Conservation (phyloP, 2,797 vertebrate genomes). For the Vireo griseus region DNA sequence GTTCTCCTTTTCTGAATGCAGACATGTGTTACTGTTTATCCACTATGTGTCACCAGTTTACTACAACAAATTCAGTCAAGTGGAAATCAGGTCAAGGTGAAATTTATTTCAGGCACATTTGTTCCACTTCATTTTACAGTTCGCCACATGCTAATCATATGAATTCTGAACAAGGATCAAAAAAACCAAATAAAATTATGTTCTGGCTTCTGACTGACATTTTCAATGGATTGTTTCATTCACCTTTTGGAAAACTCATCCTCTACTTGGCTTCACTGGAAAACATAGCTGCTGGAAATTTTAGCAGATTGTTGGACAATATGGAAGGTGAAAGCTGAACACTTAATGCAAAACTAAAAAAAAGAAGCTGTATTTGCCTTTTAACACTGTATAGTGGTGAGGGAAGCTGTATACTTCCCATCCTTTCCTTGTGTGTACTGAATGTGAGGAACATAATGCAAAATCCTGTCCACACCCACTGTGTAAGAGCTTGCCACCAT, state of each 20-base stretch:
- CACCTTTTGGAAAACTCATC: conserved; percentile 48
- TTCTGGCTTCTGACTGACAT: conserved; percentile 54
- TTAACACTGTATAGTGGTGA: neutral
- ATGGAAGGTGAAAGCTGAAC: neutral
- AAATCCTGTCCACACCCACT: neutral
- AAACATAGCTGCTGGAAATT: conserved; percentile 25
- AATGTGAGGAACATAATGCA: rapidly evolving
- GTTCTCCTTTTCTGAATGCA: conserved; percentile 54
- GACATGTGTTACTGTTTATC: conserved; percentile 70
- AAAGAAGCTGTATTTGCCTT: neutral
- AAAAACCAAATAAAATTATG: conserved; percentile 46
- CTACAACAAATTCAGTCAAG: conserved; percentile 69
- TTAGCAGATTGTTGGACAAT: neutral
- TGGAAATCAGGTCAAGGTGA: conserved; percentile 70
- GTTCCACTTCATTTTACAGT: conserved; percentile 57
- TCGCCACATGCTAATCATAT: conserved; percentile 48
- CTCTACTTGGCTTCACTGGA: conserved; percentile 14
- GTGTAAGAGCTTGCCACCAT: neutral
- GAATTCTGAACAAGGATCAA: conserved; percentile 41
- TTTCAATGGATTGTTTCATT: conserved; percentile 52
- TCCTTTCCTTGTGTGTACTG: neutral
- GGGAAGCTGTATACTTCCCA: neutral
- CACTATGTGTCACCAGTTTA: conserved; percentile 72
- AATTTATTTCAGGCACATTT: conserved; percentile 68
- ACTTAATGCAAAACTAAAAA: neutral